These are phyloP conservation scores for Crossoptilon crossoptilon DNA, from an alignment of 2,797 vertebrate genomes.

Conservation along the genomic window DNA sequence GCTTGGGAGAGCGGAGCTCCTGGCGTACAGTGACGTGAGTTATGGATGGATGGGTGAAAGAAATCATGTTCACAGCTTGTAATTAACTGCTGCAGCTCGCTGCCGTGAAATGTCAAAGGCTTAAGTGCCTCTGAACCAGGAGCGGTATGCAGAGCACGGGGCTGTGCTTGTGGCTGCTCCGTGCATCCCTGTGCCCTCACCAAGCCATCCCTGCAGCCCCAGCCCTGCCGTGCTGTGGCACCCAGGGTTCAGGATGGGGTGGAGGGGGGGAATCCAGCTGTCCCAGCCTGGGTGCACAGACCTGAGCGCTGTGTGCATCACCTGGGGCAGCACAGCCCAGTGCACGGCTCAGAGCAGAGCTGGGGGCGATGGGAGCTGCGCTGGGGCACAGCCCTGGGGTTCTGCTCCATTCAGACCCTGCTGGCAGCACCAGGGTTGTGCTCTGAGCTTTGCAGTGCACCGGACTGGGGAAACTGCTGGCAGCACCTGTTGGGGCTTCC, in stretches of 20 bases:
- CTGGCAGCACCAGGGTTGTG: background rate
- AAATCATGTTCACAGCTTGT: background rate
- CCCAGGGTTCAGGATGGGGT: background rate
- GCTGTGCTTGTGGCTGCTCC: accelerated
- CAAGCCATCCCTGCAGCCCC: too few species aligned
- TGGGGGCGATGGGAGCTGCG: too few species aligned
- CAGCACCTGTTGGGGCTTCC: background rate
- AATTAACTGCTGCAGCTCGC: background rate
- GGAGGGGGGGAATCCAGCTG: conserved; percentile 51
- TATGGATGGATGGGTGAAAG: background rate
- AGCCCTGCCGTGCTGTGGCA: too few species aligned
- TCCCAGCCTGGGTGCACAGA: conserved; percentile 64
- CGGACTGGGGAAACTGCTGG: background rate
- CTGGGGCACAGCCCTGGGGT: too few species aligned
- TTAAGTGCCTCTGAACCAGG: background rate
- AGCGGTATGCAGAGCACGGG: background rate
- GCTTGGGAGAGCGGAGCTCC: background rate
- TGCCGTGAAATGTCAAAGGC: background rate
- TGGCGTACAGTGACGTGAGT: background rate
- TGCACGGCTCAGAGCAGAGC: too few species aligned
- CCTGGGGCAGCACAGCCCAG: too few species aligned
- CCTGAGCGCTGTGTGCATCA: background rate
- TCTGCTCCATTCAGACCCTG: background rate
- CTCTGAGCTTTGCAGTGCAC: too few species aligned
- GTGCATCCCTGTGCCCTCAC: background rate